Base-by-base conservation (phyloP, 2,797 vertebrate genomes). In the Premnoplex brunnescens region DNA sequence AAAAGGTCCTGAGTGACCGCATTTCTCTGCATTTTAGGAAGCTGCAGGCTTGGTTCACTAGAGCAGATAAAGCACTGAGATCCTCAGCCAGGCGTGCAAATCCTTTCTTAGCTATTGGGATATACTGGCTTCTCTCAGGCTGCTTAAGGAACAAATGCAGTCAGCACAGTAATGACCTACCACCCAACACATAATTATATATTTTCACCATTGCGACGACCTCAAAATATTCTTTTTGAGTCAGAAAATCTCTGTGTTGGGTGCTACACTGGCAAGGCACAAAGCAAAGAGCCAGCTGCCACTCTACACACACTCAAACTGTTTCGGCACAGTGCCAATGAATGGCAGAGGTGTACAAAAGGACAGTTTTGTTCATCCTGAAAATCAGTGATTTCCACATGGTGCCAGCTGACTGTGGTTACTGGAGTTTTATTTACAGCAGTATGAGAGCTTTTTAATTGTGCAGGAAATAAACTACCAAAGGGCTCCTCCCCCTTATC, bases 31-130 rank as follows among this genome's bases (percentile, higher is more conserved):
- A 58, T 91, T 91, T 91, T 55, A 85, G 84, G 67, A 41, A 89
- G 77, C 20, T 89, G 72, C 37, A 94, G 72, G 76, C 59, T 95
- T 96, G 81, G 91, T 96, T 96, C 89, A 94, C 64, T 96, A 93
- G 92, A 95, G 93, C 87, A 94, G 72, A 94, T 96, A 96, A 96
- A 92, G 58, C 89, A 88, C 91, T 72, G 78, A 94, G 92, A 96
- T 95, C 62, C 73, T 58, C 81, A 92, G 85, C 49, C 87, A 92
- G 64, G 95, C 85, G 43, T 94, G 78, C 87, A 96, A 96, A 96
- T 94, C 95, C 89, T 94, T 95, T 91, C 96, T 95, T 93, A 93
- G 93, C 93, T 89, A 48, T 89, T 82, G 86, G 93, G 94, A 96
- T 95, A 89, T 82, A 83, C 52, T 80, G 95, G 91, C 92, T 96